Evolutionary conservation across 1,140 invertebrate genomes (phyloP), one percentile per base, ranked within the genome.

Genomic region (Ganaspis sp.): DNA sequence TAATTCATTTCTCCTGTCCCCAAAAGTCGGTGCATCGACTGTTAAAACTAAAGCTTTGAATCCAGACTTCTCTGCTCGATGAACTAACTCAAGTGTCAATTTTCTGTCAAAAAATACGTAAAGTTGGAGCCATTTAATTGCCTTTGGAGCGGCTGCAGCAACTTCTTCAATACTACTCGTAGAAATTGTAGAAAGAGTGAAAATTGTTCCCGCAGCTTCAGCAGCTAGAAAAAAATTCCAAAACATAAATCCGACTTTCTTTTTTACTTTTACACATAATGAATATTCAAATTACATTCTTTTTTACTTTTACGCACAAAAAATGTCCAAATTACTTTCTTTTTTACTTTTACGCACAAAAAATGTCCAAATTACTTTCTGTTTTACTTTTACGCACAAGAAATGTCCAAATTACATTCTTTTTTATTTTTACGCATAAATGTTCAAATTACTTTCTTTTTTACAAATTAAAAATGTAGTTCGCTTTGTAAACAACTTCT

Each of bases 101-200:
- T 94, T 91, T 64, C 97, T 93, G 85, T 98, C 95, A 78, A 93
- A 95, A 85, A 97, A 98, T 78, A 99, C 95, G 83, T 98, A 98
- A 0, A 99, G 92, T 87, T 99, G 97, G 87, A 98, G 97, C 96
- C 97, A 97, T 89, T 97, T 96, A 12, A 94, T 91, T 0, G 93
- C 94, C 12, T 94, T 89, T 5, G 97, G 96, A 0, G 96, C 95
- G 4, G 94, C 94, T 73, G 92, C 84, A 0, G 95, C 95, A 1
- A 99, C 94, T 88, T 98, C 97, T 92, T 99, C 98, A 71, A 99
- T 93, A 23, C 96, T 97, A 75, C 93, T 95, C 0, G 97, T 99
- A 0, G 97, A 93, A 45, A 98, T 92, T 0, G 97, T 99, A 78
- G 96, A 97, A 54, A 98, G 90, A 38, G 95, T 97, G 84, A 95